phyloP scores from a whole-genome alignment of 2,797 vertebrate genomes.

The Emys orbicularis region DNA sequence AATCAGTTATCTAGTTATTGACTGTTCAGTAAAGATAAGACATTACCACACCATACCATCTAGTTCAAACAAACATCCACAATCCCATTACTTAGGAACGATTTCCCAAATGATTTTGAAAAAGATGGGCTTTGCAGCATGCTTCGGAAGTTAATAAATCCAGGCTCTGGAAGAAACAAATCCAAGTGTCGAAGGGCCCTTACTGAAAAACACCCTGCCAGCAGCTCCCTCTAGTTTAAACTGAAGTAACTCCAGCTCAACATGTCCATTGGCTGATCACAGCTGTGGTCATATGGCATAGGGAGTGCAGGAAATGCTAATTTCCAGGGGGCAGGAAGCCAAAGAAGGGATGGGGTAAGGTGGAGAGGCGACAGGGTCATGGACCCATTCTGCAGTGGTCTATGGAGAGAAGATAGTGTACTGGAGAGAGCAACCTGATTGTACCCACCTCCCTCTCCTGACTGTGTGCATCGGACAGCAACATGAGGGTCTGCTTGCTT shows the following conservation, averaged over 20 bases:
- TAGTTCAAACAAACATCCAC: not conserved
- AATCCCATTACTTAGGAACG: not conserved
- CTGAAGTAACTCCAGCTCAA: not conserved
- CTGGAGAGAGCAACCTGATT: not conserved
- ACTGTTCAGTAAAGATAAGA: not conserved
- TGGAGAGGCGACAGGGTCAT: not conserved
- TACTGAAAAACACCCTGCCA: not conserved
- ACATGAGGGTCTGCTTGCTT: not conserved
- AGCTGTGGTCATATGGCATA: not conserved
- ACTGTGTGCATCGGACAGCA: not conserved
- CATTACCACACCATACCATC: not conserved
- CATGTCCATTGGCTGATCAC: not conserved
- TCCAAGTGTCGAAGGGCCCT: not conserved
- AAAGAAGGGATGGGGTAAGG: not conserved
- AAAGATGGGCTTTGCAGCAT: not conserved
- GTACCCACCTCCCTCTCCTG: not conserved
- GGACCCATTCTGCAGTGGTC: not conserved
- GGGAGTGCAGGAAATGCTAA: not conserved
- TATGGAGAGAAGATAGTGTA: not conserved
- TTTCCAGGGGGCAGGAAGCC: not conserved
- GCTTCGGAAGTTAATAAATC: constrained; percentile 31
- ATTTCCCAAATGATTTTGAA: not conserved
- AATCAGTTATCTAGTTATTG: not conserved
- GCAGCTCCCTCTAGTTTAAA: not conserved
- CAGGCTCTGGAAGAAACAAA: not conserved